Base-by-base conservation (phyloP, 2,113 vertebrate genomes). In the Bubo scandiacus region DNA sequence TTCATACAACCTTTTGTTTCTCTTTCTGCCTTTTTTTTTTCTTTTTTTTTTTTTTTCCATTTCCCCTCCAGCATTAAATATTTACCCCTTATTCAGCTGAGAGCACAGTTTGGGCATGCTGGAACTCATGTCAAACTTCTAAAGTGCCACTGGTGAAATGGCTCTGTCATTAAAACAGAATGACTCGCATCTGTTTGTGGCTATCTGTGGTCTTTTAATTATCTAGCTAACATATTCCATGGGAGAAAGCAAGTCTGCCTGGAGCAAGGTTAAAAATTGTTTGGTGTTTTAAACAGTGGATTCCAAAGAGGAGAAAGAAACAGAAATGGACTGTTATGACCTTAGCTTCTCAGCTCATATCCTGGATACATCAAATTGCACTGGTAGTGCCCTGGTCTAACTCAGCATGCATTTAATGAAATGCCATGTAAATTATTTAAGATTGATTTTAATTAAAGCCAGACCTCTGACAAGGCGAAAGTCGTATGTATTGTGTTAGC, bases 361-460 rank as follows among this genome's bases (percentile, higher is more conserved):
- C 26, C 38, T 81, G 84, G 36, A 14, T 85, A 32, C 51, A 16
- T 85, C 38, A 58, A 4, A 89, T 86, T 55, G 68, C 52, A 15
- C 43, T 57, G 68, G 57, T 49, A 27, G 40, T 77, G 83, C 61
- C 80, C 65, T 79, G 91, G 34, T 91, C 66, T 85, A 68, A 58
- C 45, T 82, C 94, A 55, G 86, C 51, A 30, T 30, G 34, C 66
- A 11, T 82, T 92, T 88, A 78, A 92, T 94, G 73, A 95, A 96
- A 90, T 90, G 67, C 58, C 54, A 71, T 49, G 40, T 85, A 80
- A 94, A 94, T 95, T 79, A 95, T 85, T 91, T 55, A 96, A 47
- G 94, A 83, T 85, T 70, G 74, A 62, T 91, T 96, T 97, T 88
- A 91, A 96, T 88, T 95, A 92, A 92, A 95, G 78, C 45, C 81